A percentile compares a stretch with the other conserved stretches of the same genome.
Conservation (phyloP, 2,888 invertebrate genomes). For the Campopleginae sp. region DNA sequence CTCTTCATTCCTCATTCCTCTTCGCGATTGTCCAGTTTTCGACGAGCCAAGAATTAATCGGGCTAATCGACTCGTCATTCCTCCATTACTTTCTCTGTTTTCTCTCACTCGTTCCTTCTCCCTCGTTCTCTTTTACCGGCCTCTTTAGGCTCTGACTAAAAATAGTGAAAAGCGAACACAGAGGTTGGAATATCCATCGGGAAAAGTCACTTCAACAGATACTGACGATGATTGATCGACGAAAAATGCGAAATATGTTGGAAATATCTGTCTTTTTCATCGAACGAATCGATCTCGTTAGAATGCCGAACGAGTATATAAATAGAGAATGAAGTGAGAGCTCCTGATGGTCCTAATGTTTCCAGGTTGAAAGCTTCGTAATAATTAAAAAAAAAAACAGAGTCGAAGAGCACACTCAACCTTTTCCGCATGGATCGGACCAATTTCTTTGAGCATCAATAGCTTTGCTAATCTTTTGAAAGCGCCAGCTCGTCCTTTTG, state of each 20-base stretch:
- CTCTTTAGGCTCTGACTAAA: constrained; percentile 26
- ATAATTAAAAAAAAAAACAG: not conserved
- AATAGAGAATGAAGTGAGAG: not conserved
- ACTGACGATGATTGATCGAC: not conserved
- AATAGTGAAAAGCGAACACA: constrained; percentile 2
- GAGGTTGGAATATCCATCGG: constrained; percentile 10
- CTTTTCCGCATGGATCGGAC: constrained; percentile 13
- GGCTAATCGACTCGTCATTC: constrained; percentile 51
- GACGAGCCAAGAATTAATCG: constrained; percentile 47
- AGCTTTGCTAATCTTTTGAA: constrained; percentile 26
- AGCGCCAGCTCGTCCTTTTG: constrained; percentile 24
- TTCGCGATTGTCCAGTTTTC: constrained; percentile 12
- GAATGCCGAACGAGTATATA: not conserved
- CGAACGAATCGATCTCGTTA: not conserved
- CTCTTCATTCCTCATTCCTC: constrained; percentile 11
- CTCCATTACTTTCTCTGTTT: not conserved
- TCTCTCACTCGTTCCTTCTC: not conserved
- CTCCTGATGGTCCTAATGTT: not conserved
- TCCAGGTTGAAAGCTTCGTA: not conserved
- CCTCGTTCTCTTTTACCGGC: not conserved
- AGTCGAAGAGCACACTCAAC: not conserved
- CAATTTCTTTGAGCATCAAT: constrained; percentile 29
- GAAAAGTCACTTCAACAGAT: constrained; percentile 18
- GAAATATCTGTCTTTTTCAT: constrained; percentile 13
- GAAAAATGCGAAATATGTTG: constrained; percentile 1